These are phyloP conservation scores for Enteromius radiatus DNA, from an alignment of 2,797 vertebrate genomes.

Conservation along the genomic window DNA sequence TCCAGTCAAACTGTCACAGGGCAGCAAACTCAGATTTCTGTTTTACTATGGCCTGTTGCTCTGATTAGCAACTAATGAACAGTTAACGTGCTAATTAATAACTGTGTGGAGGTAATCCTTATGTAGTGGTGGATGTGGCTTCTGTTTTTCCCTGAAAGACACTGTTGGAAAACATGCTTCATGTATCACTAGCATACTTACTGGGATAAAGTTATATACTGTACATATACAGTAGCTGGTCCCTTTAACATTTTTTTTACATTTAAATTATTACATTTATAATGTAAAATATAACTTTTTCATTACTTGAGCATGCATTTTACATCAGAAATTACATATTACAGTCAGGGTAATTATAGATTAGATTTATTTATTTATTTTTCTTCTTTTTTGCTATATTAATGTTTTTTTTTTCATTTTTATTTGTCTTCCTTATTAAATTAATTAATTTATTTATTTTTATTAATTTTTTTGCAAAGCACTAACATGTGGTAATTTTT, in stretches of 20 bases:
- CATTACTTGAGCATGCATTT: too few species aligned
- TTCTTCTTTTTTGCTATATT: too few species aligned
- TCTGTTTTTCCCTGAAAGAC: not conserved
- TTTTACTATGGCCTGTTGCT: slow-evolving; percentile 24
- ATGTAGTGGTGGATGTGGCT: not conserved
- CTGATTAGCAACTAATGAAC: slow-evolving; percentile 17
- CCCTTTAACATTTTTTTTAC: too few species aligned
- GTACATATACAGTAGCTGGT: not conserved
- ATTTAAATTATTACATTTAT: not conserved
- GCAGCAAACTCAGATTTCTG: slow-evolving; percentile 12
- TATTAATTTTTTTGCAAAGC: too few species aligned
- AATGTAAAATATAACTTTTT: not conserved
- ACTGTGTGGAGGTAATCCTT: not conserved
- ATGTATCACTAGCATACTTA: not conserved
- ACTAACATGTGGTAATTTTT: too few species aligned
- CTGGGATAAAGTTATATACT: not conserved
- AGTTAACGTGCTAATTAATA: slow-evolving; percentile 25
- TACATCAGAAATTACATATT: too few species aligned
- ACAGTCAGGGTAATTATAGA: too few species aligned
- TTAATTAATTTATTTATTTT: too few species aligned
- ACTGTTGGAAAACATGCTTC: not conserved
- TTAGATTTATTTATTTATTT: too few species aligned
- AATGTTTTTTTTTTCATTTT: too few species aligned
- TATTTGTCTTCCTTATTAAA: too few species aligned
- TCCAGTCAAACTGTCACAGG: slow-evolving; percentile 32